Evolutionary conservation across 1,140 invertebrate genomes (phyloP).

Genomic region (Diachasma alloeum): DNA sequence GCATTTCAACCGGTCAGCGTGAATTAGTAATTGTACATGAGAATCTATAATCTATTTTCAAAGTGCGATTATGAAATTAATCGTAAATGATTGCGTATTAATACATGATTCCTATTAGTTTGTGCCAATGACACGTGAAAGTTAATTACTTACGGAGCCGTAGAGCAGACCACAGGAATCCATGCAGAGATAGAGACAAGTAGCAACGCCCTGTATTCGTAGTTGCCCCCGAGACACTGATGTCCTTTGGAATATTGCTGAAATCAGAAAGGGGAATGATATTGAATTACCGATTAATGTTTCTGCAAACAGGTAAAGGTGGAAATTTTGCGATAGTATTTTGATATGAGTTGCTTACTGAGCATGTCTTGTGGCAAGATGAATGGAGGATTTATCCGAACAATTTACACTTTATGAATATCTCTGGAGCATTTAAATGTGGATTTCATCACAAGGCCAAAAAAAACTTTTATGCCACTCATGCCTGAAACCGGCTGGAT

Average conservation of each 20-base stretch:
- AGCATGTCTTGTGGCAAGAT: no score
- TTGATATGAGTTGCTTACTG: no score
- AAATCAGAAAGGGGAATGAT: constrained; percentile 61
- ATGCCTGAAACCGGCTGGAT: no score
- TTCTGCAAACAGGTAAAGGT: not conserved
- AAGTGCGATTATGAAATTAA: not conserved
- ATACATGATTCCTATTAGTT: not conserved
- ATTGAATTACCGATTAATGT: not conserved
- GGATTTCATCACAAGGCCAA: no score
- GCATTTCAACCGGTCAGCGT: not conserved
- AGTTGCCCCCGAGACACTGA: constrained; percentile 80
- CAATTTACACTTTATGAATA: no score
- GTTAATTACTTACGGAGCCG: constrained; percentile 77
- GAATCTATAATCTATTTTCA: not conserved
- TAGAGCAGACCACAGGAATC: constrained; percentile 83
- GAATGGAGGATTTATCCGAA: no score
- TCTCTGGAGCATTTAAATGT: no score
- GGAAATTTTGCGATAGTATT: not conserved
- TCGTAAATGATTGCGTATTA: not conserved
- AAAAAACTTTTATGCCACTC: no score
- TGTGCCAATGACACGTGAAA: not conserved
- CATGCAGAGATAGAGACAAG: constrained; percentile 86
- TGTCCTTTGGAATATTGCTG: constrained; percentile 83
- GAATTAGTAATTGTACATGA: not conserved
- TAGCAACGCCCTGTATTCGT: constrained; percentile 83